phyloP scores from a whole-genome alignment of 2,113 vertebrate genomes.

The Gallinago paraguaiae region DNA sequence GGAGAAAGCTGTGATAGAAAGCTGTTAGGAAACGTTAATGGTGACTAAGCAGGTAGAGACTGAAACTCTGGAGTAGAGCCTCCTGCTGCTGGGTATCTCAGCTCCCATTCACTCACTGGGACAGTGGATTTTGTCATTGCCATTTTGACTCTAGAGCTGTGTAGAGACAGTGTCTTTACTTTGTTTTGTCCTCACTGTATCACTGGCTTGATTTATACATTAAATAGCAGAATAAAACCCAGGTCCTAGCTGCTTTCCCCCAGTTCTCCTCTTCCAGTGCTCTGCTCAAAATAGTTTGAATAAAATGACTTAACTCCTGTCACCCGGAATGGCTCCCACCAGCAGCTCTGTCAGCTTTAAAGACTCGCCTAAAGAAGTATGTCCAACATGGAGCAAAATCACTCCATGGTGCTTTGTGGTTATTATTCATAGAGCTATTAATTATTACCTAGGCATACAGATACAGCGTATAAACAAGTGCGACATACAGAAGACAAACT shows the following conservation, averaged over 20 bases:
- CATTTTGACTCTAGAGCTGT: background rate
- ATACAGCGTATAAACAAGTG: background rate
- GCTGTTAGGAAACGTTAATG: background rate
- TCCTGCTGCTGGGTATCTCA: background rate
- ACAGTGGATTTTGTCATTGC: background rate
- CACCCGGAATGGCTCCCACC: background rate
- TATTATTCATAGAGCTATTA: background rate
- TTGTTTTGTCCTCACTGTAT: background rate
- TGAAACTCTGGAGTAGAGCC: background rate
- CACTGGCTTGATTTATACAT: background rate
- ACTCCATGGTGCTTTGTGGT: background rate
- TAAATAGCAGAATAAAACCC: background rate
- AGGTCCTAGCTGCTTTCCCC: background rate
- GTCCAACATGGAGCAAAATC: background rate
- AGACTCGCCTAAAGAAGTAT: background rate
- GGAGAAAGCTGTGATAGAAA: background rate
- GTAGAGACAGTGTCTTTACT: background rate
- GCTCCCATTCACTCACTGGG: rapidly evolving
- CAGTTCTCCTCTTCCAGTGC: background rate
- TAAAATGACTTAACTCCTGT: background rate
- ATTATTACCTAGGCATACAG: background rate
- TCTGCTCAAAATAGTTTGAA: background rate
- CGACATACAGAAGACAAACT: background rate
- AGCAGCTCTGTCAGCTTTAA: background rate
- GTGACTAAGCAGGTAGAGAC: background rate